Evolutionary conservation across 2,797 vertebrate species (phyloP).

Genomic region (Sorex maritimensis): DNA sequence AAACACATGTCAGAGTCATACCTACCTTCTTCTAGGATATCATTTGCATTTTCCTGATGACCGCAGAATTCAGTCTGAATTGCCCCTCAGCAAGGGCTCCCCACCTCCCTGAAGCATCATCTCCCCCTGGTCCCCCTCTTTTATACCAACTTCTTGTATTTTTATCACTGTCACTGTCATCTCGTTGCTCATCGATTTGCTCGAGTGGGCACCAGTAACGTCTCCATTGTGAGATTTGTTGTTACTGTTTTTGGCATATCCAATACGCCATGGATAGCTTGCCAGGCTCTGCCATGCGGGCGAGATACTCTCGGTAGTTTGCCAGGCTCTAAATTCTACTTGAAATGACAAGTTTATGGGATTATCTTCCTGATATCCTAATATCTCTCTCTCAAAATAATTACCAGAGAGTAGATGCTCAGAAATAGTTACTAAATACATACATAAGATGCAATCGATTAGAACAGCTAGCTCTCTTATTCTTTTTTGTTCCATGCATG

Average conservation of each 20-base stretch:
- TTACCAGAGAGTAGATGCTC: background rate
- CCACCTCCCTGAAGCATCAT: background rate
- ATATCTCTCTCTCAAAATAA: background rate
- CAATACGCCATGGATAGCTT: no score
- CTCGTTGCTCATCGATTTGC: no score
- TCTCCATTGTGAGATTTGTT: no score
- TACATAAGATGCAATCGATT: conserved; percentile 22
- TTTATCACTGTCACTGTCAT: background rate
- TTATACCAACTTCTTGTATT: background rate
- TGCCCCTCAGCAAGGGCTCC: background rate
- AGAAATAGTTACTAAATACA: background rate
- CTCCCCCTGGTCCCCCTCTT: background rate
- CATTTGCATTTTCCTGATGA: background rate
- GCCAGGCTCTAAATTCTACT: background rate
- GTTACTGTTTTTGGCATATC: no score
- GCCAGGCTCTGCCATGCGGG: no score
- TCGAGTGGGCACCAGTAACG: no score
- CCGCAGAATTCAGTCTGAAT: background rate
- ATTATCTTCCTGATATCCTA: background rate
- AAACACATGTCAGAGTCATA: background rate
- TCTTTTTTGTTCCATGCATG: background rate
- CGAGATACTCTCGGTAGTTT: no score
- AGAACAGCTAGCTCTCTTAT: background rate
- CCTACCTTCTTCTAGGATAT: no score
- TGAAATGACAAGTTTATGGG: background rate